phyloP scores from a whole-genome alignment of 2,888 invertebrate genomes.

The Amorpha juglandis region DNA sequence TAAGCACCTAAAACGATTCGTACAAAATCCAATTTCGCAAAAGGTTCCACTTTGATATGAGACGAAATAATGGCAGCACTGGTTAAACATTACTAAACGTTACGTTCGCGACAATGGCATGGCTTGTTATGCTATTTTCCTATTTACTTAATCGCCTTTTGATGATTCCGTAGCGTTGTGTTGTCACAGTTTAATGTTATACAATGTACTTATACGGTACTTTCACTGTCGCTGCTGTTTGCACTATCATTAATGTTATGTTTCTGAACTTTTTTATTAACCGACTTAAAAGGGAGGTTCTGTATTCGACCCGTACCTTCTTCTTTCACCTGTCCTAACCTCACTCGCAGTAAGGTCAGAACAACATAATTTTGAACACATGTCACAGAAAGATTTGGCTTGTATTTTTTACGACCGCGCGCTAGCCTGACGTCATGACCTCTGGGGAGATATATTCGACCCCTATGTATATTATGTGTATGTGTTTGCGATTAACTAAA shows the following conservation, averaged over 20 bases:
- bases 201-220: slow-evolving; percentile 65
- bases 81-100: slow-evolving; percentile 58
- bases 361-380: no score
- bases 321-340: no score
- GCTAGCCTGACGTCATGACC: no score
- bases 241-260: background rate
- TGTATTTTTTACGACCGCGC: no score
- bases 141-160: slow-evolving; percentile 70
- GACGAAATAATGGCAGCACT: slow-evolving; percentile 33
- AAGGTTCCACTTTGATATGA: slow-evolving; percentile 24
- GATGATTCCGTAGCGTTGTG: slow-evolving; percentile 67
- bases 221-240: slow-evolving; percentile 55
- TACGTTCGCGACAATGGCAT: slow-evolving; percentile 54
- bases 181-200: slow-evolving; percentile 53
- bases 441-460: no score
- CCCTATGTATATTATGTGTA: no score
- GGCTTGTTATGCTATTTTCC: slow-evolving; percentile 58
- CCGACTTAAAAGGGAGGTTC: no score
- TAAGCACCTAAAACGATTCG: background rate
- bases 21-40: slow-evolving; percentile 5
- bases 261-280: no score
- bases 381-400: no score
- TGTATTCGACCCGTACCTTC: no score
- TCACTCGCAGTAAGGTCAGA: no score
- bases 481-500: no score